A percentile compares a stretch with the other conserved stretches of the same genome.
phyloP scores from a whole-genome alignment of 2,113 vertebrate genomes.

The Nerophis lumbriciformis region DNA sequence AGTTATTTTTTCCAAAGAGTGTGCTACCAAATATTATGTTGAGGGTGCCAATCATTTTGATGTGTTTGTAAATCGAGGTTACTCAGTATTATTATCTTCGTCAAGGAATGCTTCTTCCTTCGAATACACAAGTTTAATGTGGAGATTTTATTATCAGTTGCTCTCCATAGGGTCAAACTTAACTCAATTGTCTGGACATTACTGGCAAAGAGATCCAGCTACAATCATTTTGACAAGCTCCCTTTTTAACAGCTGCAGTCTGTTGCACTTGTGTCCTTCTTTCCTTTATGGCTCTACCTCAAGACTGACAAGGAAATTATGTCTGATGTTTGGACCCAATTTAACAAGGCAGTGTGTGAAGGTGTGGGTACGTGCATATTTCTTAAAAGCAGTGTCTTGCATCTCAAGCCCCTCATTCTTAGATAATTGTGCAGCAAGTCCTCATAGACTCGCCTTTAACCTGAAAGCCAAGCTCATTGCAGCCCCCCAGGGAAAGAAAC shows the following conservation, averaged over 20 bases:
- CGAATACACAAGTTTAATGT: background rate
- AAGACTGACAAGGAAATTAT: constrained; percentile 50
- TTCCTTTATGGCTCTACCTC: constrained; percentile 42
- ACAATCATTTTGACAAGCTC: background rate
- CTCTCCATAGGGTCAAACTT: background rate
- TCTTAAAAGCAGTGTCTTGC: constrained; percentile 83
- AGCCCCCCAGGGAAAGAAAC: constrained; percentile 88
- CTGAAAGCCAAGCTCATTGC: constrained; percentile 99
- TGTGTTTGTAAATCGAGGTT: too few relatives aligned
- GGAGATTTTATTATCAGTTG: background rate
- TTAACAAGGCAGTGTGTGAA: constrained; percentile 38
- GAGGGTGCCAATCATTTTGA: too few relatives aligned
- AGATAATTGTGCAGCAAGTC: constrained; percentile 99
- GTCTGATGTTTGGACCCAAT: constrained; percentile 50
- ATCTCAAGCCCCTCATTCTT: constrained; percentile 96
- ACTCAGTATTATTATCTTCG: too few relatives aligned
- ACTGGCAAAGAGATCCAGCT: background rate
- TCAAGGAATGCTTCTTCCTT: too few relatives aligned
- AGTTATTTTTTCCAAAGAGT: too few relatives aligned
- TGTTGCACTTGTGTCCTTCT: constrained; percentile 21
- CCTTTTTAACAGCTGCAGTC: constrained; percentile 18
- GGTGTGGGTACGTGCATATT: constrained; percentile 27
- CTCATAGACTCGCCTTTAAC: constrained; percentile 94
- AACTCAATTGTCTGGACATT: background rate
- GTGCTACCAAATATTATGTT: too few relatives aligned